phyloP scores from a whole-genome alignment of 1,140 invertebrate genomes.

The Ceratosolen solmsi region DNA sequence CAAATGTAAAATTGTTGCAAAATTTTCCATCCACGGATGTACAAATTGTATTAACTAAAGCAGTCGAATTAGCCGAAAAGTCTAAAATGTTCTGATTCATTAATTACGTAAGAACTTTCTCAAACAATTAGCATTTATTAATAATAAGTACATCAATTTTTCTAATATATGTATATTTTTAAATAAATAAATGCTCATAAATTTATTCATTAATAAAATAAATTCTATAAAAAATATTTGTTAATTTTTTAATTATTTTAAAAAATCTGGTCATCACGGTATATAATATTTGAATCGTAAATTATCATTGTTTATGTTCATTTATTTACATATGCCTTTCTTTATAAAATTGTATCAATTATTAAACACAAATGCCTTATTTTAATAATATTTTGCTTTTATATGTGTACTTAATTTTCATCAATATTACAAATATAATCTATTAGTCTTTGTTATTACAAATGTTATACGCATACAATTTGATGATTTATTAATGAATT shows the following conservation, averaged over 20 bases:
- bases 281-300: background rate
- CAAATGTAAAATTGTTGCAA: constrained; percentile 89
- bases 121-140: constrained; percentile 18
- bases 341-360: background rate
- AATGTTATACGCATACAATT: background rate
- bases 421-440: no score
- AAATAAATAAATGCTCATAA: constrained; percentile 37
- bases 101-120: no score
- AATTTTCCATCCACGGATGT: constrained; percentile 87
- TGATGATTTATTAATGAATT: background rate
- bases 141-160: constrained; percentile 36
- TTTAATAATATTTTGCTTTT: no score
- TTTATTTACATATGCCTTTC: constrained; percentile 4
- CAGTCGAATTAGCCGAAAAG: constrained; percentile 72
- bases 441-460: background rate
- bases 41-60: constrained; percentile 79
- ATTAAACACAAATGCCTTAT: no score
- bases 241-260: constrained; percentile 20
- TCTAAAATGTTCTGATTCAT: constrained; percentile 1
- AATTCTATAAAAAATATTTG: constrained; percentile 26
- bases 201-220: constrained; percentile 43
- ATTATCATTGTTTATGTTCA: background rate
- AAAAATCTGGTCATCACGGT: background rate
- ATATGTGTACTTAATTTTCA: no score
- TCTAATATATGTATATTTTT: constrained; percentile 38